Evolutionary conservation across 2,113 vertebrate species (phyloP).

Genomic region (Odocoileus hemionus): DNA sequence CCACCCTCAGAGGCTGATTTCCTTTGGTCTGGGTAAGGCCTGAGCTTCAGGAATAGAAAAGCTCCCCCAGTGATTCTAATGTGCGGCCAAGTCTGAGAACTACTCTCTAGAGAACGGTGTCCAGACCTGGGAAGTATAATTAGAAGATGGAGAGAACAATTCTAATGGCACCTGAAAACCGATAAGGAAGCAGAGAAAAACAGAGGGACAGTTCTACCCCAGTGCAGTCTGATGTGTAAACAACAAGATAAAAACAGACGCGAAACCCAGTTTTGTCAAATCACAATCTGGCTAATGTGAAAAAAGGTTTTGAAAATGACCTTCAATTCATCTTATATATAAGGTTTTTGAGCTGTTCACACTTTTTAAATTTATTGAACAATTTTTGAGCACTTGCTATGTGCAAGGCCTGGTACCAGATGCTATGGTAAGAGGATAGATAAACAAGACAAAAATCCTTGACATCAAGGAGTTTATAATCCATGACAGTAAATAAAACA

Average conservation of each 20-base stretch:
- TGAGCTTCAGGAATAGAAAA: not conserved
- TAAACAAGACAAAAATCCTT: not conserved
- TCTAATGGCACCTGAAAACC: not conserved
- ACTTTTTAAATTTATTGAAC: not conserved
- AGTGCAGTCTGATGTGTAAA: not conserved
- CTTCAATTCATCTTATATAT: not conserved
- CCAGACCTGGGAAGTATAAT: not conserved
- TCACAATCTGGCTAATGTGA: not conserved
- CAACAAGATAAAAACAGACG: not conserved
- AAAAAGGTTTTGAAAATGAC: not conserved
- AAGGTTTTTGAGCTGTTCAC: not conserved
- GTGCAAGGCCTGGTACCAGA: not conserved
- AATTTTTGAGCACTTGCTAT: not conserved
- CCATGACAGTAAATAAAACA: not conserved
- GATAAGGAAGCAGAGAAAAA: not conserved
- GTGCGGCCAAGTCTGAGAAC: not conserved
- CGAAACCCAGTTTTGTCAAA: not conserved
- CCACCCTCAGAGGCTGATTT: not conserved
- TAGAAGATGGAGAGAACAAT: not conserved
- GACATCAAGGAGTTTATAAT: not conserved
- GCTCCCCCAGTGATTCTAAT: not conserved
- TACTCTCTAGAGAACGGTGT: not conserved
- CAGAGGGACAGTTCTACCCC: not conserved
- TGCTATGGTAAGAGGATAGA: not conserved
- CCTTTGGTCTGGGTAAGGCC: not conserved